Base-by-base conservation (phyloP, 2,113 vertebrate genomes). In the Mixornis gularis region DNA sequence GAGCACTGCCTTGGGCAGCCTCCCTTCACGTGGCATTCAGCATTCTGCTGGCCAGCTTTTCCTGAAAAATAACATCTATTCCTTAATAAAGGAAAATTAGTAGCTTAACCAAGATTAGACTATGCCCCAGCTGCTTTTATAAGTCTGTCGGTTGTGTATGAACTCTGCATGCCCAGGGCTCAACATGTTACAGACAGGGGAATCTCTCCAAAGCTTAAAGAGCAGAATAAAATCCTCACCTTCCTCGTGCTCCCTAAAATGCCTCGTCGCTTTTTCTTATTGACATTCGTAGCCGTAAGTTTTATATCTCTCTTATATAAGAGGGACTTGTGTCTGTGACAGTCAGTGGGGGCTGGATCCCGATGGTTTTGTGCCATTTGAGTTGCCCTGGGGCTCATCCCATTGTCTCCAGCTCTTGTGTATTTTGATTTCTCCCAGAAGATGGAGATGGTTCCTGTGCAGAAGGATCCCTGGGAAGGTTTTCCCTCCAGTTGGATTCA, bases 31-130 rank as follows among this genome's bases (percentile, higher is more conserved):
- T 14, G 64, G 32, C 24, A 7, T 22, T 53, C 6, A 49, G 64
- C 84, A 9, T 43, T 65, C 53, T 84, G 38, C 82, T 70, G 46
- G 32, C 62, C 62, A 48, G 8, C 62, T 56, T 79, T 12, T 87
- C 63, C 78, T 63, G 66, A 36, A 92, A 87, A 91, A 89, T 40
- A 38, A 70, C 43, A 77, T 13, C 29, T 49, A 12, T 32, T 63
- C 59, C 52, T 82, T 87, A 83, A 66, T 87, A 34, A 83, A 77
- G 36, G 72, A 40, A 76, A 87, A 70, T 80, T 56, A 83, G 55
- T 56, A 55, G 51, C 70, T 91, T 89, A 89, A 62, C 21, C 41
- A 49, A 87, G 82, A 87, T 91, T 48, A 87, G 53, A 72, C 43
- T 17, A 5, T 32, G 10, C 7, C 38, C 60, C 41, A 62, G 73